These are phyloP conservation scores for Hyles vespertilio DNA, from an alignment of 1,140 invertebrate genomes.

Conservation along the genomic window DNA sequence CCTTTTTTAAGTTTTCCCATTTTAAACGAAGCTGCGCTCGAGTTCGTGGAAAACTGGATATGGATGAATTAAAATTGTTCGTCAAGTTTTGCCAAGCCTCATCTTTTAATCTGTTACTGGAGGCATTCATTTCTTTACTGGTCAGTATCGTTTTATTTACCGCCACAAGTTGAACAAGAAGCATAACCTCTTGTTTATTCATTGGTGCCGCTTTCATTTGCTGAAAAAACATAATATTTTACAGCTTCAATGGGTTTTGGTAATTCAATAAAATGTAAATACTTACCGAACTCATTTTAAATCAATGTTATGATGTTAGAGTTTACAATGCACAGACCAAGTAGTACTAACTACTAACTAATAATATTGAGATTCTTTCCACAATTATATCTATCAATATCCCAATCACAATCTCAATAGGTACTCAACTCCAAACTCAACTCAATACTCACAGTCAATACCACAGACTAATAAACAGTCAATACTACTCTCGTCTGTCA, in stretches of 20 bases:
- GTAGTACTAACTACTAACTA: no score
- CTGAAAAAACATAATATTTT: not conserved
- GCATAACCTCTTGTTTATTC: conserved; percentile 10
- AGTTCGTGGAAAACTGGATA: conserved; percentile 9
- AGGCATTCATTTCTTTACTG: conserved; percentile 20
- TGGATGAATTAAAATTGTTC: conserved; percentile 13
- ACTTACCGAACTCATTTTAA: conserved; percentile 1
- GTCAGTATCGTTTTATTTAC: conserved; percentile 10
- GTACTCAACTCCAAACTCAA: no score
- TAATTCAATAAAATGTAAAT: not conserved
- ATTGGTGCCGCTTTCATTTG: conserved; percentile 11
- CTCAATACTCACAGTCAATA: no score
- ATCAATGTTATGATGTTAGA: no score
- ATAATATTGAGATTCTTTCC: no score
- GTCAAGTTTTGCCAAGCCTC: conserved; percentile 17
- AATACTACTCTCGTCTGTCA: no score
- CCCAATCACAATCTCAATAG: no score
- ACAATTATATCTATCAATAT: no score
- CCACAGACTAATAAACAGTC: no score
- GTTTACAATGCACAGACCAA: no score
- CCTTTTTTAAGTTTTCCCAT: conserved; percentile 25
- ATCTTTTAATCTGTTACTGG: conserved; percentile 21
- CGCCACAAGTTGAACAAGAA: conserved; percentile 5
- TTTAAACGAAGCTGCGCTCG: conserved; percentile 15
- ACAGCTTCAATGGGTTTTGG: not conserved